Base-by-base conservation (phyloP, 2,797 vertebrate genomes). In the Poecilia wingei region DNA sequence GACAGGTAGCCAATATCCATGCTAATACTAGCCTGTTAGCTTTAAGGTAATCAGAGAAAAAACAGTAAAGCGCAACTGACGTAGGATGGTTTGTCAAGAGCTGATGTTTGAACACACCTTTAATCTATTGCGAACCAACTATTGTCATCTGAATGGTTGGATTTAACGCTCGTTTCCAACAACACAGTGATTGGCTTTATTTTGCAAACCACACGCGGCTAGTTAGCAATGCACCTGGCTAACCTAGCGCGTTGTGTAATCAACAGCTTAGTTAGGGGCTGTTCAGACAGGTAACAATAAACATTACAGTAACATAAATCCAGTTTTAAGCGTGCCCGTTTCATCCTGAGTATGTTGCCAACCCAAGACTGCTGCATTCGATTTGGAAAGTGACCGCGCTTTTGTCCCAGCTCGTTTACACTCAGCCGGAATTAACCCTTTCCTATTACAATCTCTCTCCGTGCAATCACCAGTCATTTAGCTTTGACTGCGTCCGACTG, bases 301-400 rank as follows among this genome's bases (percentile, higher is more conserved):
- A 14, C 20, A 36, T 3, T 33, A 12, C 31, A 45, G 0, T 39
- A 20, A 14, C n/a, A 6, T 36, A 2, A 66, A 31, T 22, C 14
- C 3, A 6, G 14, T 12, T 16, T 14, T 9, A 61, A 79, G 45
- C 49, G 1, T 25, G 28, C 12, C 12, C 8, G 70, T 72, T 68
- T 71, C 72, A 43, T 18, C 70, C 5, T 76, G 45, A 78, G 69
- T 57, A 72, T 6, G 41, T 74, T 78, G 78, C 57, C 59, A 73
- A 71, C 78, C 78, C 79, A 55, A 79, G 83, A 84, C 76, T 57
- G 81, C 85, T 59, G 87, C 79, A 74, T 79, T 75, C 59, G 80
- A 91, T 93, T 94, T 94, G 91, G 90, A 94, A 95, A 93, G 91
- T 93, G 92, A 92, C 92, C 94, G 94, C 94, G 94, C 94, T 94